Evolutionary conservation across 2,113 vertebrate species (phyloP), one percentile per base, ranked within the genome.

Genomic region (Dicaeum eximium): DNA sequence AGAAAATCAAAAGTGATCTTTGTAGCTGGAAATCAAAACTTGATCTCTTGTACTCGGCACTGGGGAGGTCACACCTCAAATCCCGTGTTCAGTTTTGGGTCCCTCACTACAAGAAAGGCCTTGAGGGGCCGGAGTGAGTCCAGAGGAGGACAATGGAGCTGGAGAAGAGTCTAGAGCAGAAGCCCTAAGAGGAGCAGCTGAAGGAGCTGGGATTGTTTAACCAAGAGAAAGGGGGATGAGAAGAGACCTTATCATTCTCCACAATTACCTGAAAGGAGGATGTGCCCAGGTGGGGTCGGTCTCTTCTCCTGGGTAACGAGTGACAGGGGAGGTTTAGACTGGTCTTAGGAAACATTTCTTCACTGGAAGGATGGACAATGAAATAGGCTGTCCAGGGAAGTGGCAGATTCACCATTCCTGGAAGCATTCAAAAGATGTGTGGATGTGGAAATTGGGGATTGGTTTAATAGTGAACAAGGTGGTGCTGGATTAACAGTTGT

Each of bases 111-210:
- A 53, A 45, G n/a, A 67, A n/a, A 47, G 23, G 37, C 3, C 5
- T 6, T 13, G 14, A 61, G 17, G 5, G 5, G 14, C 21, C 67
- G 61, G 20, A 53, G 21, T 0, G 0, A 3, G 15, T 40, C n/a
- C 54, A 61, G 54, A 60, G 47, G 15, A 57, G 19, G 13, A 24
- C 5, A 60, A 3, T 2, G 15, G 16, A 69, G 8, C 20, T 40
- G 21, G 30, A 12, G 38, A 35, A 27, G 17, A 6, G 24, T 27
- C 14, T 13, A 6, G 21, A 51, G 28, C 8, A 67, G 30, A 31
- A 47, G 6, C 8, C 14, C 5, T 10, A 1, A 6, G 40, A 47
- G 25, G 25, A 82, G 47, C 9, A 53, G 17, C n/a, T 75, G n/a
- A n/a, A 1, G 1, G 24, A 60, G 17, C 8, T 54, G 30, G 24